Base-by-base conservation (phyloP, 2,797 vertebrate genomes). In the Telmatherina bonti region DNA sequence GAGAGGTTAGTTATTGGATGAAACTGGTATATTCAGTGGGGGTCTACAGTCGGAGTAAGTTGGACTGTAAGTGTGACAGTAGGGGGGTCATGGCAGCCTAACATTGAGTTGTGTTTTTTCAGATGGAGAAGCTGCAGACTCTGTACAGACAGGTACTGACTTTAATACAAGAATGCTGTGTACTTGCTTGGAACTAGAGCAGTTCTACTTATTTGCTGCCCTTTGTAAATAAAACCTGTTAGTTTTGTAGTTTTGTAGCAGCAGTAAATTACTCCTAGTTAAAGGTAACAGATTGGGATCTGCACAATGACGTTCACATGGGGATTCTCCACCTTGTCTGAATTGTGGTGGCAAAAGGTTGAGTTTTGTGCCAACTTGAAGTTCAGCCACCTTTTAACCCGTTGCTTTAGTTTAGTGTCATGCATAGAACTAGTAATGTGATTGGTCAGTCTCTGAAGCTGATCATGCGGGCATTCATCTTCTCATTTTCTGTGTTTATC, bases 111-210 rank as follows among this genome's bases (percentile, higher is more conserved):
- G 53, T 84, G 10, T 83, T 11, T 88, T n/a, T 81, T 74, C 78
- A 86, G 84, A 62, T 76, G 83, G 71, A 67, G 74, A 85, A 47
- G 33, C 68, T 1, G 43, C 30, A 58, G 72, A 83, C 62, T 30
- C 2, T 20, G 71, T 83, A 49, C 78, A 69, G 38, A 73, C 82
- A 78, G 86, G 84, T 88, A 86, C 57, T 59, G 20, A 26, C 41
- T 35, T 54, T 43, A 52, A 3, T 33, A 36, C 9, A 43, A 30
- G 22, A 55, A 45, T 45, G 0, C 29, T 51, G 45, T 45, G 41
- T 38, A 35, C 49, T 36, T 57, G n/a, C 22, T 27, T 60, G 58
- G 49, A 66, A 6, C 2, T 59, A 65, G 60, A 70, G 26, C 15
- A 18, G 24, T 22, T 59, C 18, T 38, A 10, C 10, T 30, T 18